These are phyloP conservation scores for Rhinopomastus cyanomelas DNA, from an alignment of 2,113 vertebrate species.

Conservation along the genomic window DNA sequence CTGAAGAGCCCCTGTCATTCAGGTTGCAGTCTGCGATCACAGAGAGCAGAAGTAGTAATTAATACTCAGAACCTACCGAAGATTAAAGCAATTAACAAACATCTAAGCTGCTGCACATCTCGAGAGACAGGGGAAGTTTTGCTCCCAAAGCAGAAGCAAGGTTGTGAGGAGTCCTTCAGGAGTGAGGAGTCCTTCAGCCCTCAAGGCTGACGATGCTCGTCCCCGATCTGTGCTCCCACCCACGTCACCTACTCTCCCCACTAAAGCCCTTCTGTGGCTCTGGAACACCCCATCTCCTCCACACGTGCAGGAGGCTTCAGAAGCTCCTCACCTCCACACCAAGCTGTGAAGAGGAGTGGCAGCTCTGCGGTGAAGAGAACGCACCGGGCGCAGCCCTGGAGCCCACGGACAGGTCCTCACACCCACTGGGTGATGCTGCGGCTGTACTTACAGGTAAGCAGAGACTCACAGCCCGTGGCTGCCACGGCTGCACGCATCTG, in stretches of 20 bases:
- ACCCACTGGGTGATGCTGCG: accelerated
- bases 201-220: neutral
- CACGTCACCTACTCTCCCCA: neutral
- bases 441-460: neutral
- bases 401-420: neutral
- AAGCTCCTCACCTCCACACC: neutral
- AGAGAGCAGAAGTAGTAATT: neutral
- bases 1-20: neutral
- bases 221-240: neutral
- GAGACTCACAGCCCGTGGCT: neutral
- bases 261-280: neutral
- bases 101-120: neutral
- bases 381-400: neutral
- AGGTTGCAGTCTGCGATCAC: neutral
- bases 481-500: neutral
- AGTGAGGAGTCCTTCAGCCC: neutral
- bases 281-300: neutral
- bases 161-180: neutral
- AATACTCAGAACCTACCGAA: neutral
- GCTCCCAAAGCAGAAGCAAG: neutral
- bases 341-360: neutral
- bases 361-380: neutral
- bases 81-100: neutral
- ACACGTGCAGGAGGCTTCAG: neutral
- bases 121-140: neutral